Evolutionary conservation across 2,797 vertebrate species (phyloP).

Genomic region (Nannoperca australis): DNA sequence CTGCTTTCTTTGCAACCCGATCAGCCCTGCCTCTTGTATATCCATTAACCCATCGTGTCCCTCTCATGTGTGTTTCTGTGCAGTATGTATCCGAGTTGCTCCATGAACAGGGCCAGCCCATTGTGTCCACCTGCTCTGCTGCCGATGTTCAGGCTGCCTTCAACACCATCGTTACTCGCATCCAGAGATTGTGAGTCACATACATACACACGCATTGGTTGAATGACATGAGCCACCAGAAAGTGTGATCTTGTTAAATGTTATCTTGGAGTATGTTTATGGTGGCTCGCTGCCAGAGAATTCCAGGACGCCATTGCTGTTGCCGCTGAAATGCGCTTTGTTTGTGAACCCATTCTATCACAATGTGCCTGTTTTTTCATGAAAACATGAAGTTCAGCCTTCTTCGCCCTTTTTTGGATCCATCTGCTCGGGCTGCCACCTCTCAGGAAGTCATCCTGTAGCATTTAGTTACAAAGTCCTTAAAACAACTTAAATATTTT

Average conservation of each 20-base stretch:
- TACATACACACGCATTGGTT: slow-evolving; percentile 9
- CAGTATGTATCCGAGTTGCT: slow-evolving; percentile 87
- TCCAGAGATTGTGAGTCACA: slow-evolving; percentile 88
- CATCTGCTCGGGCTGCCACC: slow-evolving; percentile 31
- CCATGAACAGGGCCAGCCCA: slow-evolving; percentile 85
- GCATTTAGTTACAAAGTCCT: slow-evolving; percentile 2
- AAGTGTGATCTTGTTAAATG: slow-evolving; percentile 6
- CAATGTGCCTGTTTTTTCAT: slow-evolving; percentile 29
- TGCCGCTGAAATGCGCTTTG: slow-evolving; percentile 23
- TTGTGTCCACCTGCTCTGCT: slow-evolving; percentile 87
- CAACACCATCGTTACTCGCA: slow-evolving; percentile 89
- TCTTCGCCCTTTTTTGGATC: slow-evolving; percentile 27
- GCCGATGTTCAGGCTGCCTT: slow-evolving; percentile 88
- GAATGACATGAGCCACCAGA: slow-evolving; percentile 19
- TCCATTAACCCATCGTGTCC: slow-evolving; percentile 38
- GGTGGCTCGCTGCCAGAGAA: slow-evolving; percentile 34
- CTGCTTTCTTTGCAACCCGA: slow-evolving; percentile 15
- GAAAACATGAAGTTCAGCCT: slow-evolving; percentile 38
- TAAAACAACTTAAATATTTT: neutral
- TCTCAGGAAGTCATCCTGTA: slow-evolving; percentile 38
- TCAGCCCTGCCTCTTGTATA: slow-evolving; percentile 16
- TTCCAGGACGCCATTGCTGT: slow-evolving; percentile 38
- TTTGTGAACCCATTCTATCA: slow-evolving; percentile 52
- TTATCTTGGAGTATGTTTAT: slow-evolving; percentile 28
- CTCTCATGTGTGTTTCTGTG: slow-evolving; percentile 57